A percentile compares a stretch with the other conserved stretches of the same genome.
Conservation (phyloP, 2,888 invertebrate genomes). For the Drosophila sordidula region DNA sequence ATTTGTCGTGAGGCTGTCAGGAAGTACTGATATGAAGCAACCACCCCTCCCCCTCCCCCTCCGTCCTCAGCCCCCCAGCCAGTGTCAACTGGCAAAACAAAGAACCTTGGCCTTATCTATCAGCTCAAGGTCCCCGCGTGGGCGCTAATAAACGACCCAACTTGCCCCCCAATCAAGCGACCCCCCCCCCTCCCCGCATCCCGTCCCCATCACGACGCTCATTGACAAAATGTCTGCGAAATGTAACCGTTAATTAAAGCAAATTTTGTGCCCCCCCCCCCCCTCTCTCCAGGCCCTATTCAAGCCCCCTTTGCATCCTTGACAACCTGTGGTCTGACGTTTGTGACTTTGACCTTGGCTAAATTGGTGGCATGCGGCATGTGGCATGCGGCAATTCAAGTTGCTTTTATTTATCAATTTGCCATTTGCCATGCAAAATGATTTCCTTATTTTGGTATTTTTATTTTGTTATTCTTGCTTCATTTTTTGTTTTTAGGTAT, state of each 20-base stretch:
- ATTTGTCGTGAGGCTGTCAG: conserved; percentile 50
- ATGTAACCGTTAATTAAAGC: conserved; percentile 41
- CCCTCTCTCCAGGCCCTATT: too few relatives aligned
- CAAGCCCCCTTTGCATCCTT: background rate
- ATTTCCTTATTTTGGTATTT: background rate
- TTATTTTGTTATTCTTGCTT: background rate
- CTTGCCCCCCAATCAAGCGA: background rate
- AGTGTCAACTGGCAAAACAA: conserved; percentile 31
- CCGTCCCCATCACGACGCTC: too few relatives aligned
- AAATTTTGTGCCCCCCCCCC: conserved; percentile 13
- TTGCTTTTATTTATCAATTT: conserved; percentile 3
- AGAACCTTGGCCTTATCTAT: conserved; percentile 39
- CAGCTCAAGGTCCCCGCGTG: conserved; percentile 9
- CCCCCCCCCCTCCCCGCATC: background rate
- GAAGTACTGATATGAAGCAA: conserved; percentile 52
- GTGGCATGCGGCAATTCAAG: background rate
- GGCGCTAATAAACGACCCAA: conserved; percentile 1
- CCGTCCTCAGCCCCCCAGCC: background rate
- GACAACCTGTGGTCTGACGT: background rate
- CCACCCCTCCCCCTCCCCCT: background rate
- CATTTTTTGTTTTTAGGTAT: background rate
- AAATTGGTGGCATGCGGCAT: conserved; percentile 1
- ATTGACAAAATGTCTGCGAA: conserved; percentile 28
- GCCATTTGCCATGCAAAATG: conserved; percentile 1
- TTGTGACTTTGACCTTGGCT: conserved; percentile 32